phyloP scores from a whole-genome alignment of 2,888 invertebrate species.

The Neria commutata region DNA sequence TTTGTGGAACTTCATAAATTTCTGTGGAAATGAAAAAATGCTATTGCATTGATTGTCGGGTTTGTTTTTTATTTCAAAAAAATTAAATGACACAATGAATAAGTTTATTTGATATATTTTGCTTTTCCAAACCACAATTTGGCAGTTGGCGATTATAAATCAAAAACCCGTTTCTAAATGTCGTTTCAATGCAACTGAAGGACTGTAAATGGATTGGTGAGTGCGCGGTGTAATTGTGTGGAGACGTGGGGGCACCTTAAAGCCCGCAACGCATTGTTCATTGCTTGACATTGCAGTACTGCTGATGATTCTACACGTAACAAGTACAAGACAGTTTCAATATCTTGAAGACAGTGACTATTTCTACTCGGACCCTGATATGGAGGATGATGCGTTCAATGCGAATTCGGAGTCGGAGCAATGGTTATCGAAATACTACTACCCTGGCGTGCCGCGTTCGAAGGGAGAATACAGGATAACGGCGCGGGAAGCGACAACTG shows the following conservation, averaged over 20 bases:
- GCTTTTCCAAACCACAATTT: no score
- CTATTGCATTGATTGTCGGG: no score
- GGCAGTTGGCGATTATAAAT: constrained; percentile 16
- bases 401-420: not conserved
- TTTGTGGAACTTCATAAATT: no score
- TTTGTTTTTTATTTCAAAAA: no score
- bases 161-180: constrained; percentile 31
- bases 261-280: not conserved
- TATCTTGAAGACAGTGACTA: constrained; percentile 27
- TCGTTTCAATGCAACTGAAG: constrained; percentile 43
- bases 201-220: constrained; percentile 40
- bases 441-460: constrained; percentile 11
- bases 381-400: constrained; percentile 16
- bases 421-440: constrained; percentile 11
- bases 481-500: constrained; percentile 18
- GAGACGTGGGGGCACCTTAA: not conserved
- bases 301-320: constrained; percentile 16
- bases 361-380: constrained; percentile 28
- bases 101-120: no score
- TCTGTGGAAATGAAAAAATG: no score
- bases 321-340: constrained; percentile 12
- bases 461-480: not conserved
- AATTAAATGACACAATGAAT: no score
- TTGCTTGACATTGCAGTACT: constrained; percentile 18
- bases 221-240: no score